phyloP scores from a whole-genome alignment of 2,888 invertebrate genomes.

The Acanthosepion lycidas region DNA sequence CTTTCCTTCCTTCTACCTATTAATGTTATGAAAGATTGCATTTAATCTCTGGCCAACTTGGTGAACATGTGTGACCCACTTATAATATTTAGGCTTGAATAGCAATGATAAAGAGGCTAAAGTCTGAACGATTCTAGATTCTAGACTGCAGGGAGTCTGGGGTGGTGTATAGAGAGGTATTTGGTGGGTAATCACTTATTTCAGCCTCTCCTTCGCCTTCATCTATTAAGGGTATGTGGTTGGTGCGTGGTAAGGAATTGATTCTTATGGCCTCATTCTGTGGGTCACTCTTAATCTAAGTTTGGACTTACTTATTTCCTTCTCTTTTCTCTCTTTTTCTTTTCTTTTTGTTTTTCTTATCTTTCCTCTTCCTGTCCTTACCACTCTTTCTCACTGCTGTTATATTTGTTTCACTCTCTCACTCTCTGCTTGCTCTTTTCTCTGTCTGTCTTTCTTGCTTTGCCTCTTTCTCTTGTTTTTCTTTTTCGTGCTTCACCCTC shows the following conservation, averaged over 20 bases:
- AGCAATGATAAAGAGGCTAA: slow-evolving; percentile 20
- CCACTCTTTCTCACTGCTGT: too few relatives aligned
- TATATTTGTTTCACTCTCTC: too few relatives aligned
- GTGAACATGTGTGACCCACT: slow-evolving; percentile 7
- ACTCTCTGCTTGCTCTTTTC: too few relatives aligned
- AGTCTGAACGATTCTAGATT: slow-evolving; percentile 20
- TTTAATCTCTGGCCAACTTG: background rate
- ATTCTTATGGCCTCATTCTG: background rate
- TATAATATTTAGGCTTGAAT: background rate
- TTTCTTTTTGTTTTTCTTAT: too few relatives aligned
- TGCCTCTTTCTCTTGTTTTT: too few relatives aligned
- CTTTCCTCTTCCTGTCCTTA: too few relatives aligned
- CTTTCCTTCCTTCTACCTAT: background rate
- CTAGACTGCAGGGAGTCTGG: background rate
- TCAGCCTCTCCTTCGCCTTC: too few relatives aligned
- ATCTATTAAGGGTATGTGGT: background rate
- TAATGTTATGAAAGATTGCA: background rate
- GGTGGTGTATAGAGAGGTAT: background rate
- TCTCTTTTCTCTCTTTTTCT: too few relatives aligned
- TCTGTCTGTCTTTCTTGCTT: too few relatives aligned
- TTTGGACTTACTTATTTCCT: too few relatives aligned
- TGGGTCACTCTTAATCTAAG: background rate
- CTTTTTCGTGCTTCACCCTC: too few relatives aligned
- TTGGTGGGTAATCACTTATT: background rate
- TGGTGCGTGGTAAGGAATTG: background rate